Base-by-base conservation (phyloP, 2,797 vertebrate species). In the Bovichtus variegatus region DNA sequence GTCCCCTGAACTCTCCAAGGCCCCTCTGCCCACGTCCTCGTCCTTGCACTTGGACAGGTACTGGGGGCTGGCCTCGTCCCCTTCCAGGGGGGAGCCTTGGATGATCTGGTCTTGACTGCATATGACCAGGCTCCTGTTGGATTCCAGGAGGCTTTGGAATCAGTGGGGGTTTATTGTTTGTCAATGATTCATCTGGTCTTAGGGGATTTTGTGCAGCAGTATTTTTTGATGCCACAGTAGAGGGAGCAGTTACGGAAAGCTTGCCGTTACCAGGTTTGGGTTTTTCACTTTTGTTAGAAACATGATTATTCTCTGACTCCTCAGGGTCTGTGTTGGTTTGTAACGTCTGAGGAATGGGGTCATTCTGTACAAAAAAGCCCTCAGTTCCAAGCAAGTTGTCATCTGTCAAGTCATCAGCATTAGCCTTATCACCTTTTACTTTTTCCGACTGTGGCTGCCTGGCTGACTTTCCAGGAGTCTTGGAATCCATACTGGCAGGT, bases 321-420 rank as follows among this genome's bases (percentile, higher is more conserved):
- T 76, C 51, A 5, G 73, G 2, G 5, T 78, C 71, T 53, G 55
- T 31, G 2, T 66, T 67, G 27, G 73, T 59, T 21, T 60, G 9
- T 50, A 89, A 64, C 51, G 92, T 95, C 76, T 96, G 95, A 65
- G 95, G 95, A 88, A 96, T 96, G 0, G 95, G 95, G 61, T 93
- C 95, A 64, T 66, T 90, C 71, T 91, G 95, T 38, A 96, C 82
- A 91, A 96, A 96, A 85, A 96, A 96, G 1, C 88, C 89, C 13
- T 85, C 89, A 29, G 27, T 74, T 54, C 80, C 88, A 19, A 94
- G 88, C 58, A 95, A 40, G 46, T 87, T 86, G 47, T 96, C 95
- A 76, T 95, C 93, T 11, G 92, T 84, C 81, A 95, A 55, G 61
- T 94, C 91, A 15, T 86, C 90, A 73, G 47, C 12, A 40, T 50